A percentile compares a stretch with the other conserved stretches of the same genome.
Evolutionary conservation across 2,797 vertebrate species (phyloP).

Genomic region (Coranthus polyacanthus): DNA sequence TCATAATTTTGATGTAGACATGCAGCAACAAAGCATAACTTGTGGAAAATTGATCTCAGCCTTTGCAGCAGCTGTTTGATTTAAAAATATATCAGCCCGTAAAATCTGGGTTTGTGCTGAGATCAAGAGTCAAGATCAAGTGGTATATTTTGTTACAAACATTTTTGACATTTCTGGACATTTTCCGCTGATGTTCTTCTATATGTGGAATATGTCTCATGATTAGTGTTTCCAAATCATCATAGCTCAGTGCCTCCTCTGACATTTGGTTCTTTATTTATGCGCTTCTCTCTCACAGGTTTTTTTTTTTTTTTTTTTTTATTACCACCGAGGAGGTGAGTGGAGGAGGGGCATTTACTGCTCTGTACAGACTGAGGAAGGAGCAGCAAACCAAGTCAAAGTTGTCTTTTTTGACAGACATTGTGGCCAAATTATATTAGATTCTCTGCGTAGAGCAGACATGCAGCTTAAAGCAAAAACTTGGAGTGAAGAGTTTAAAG

Average conservation of each 20-base stretch:
- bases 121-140: neutral
- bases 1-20: neutral
- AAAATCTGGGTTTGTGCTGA: neutral
- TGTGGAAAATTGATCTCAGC: neutral
- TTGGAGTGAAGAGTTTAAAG: too few relatives aligned
- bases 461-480: too few relatives aligned
- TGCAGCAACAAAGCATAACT: constrained; percentile 3
- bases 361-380: too few relatives aligned
- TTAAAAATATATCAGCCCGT: neutral
- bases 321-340: neutral
- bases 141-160: neutral
- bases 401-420: neutral
- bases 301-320: too few relatives aligned
- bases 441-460: neutral
- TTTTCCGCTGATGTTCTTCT: constrained; percentile 3
- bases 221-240: neutral
- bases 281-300: neutral
- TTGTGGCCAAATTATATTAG: neutral
- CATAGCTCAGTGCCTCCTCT: neutral
- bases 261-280: constrained; percentile 20
- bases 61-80: too few relatives aligned
- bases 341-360: neutral
- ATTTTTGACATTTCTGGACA: constrained; percentile 15
- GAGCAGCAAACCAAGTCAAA: neutral
- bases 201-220: neutral